Conservation (phyloP, 2,888 invertebrate species). For the Macaria notata region DNA sequence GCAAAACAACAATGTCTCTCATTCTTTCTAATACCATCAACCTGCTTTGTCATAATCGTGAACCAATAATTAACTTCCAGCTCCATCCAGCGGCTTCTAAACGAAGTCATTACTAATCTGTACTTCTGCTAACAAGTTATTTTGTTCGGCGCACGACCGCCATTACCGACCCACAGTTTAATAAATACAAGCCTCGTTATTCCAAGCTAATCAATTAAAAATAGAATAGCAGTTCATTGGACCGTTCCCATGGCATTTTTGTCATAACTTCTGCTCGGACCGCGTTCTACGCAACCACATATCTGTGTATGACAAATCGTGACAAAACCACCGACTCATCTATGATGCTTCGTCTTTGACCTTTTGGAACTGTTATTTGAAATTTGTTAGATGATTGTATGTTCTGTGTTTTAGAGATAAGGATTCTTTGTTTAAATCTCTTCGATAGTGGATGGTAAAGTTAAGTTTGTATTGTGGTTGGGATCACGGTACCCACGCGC, state of each 20-base stretch:
- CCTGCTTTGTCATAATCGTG: constrained; percentile 42
- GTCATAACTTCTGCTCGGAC: constrained; percentile 70
- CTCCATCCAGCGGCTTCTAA: constrained; percentile 36
- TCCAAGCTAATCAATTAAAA: constrained; percentile 54
- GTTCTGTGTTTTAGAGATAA: constrained; percentile 42
- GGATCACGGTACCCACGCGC: constrained; percentile 67
- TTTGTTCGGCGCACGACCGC: constrained; percentile 55
- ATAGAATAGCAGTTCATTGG: constrained; percentile 49
- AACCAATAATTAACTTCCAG: constrained; percentile 50
- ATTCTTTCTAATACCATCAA: constrained; percentile 8
- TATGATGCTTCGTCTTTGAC: constrained; percentile 45
- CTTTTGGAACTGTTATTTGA: constrained; percentile 2
- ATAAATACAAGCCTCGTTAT: constrained; percentile 34
- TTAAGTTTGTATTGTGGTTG: constrained; percentile 47
- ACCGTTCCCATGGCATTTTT: constrained; percentile 72
- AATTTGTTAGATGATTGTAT: constrained; percentile 30
- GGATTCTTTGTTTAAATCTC: constrained; percentile 22
- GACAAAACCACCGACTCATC: constrained; percentile 79
- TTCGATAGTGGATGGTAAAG: constrained; percentile 33
- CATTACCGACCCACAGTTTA: constrained; percentile 39
- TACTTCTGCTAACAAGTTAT: constrained; percentile 52
- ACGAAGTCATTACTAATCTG: constrained; percentile 30
- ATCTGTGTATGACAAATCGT: constrained; percentile 78
- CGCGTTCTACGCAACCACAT: constrained; percentile 59
- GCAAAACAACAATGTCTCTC: neutral